These are phyloP conservation scores for Morone chrysops DNA, from an alignment of 2,113 vertebrate genomes.

Conservation along the genomic window DNA sequence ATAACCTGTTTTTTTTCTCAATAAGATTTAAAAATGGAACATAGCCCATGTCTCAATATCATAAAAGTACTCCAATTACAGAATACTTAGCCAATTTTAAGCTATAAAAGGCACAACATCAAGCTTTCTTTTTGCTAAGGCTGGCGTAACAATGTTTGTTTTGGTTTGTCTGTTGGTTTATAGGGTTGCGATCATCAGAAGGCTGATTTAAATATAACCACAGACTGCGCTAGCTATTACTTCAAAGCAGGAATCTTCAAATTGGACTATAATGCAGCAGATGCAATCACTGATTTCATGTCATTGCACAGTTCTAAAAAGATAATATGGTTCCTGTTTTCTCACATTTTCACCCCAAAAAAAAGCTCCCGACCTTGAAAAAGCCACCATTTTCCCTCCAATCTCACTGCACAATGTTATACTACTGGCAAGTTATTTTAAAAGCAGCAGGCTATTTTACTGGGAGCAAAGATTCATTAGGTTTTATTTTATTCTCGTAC, in stretches of 20 bases:
- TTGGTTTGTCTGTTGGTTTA: not conserved
- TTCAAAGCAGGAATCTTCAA: constrained; percentile 7
- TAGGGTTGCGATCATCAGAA: not conserved
- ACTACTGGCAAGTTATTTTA: not conserved
- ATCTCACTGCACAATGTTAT: not conserved
- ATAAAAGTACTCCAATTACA: not conserved
- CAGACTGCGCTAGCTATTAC: not conserved
- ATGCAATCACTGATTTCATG: not conserved
- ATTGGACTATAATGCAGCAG: no score
- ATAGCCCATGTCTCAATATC: not conserved
- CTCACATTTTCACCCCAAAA: not conserved
- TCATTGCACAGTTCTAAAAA: not conserved
- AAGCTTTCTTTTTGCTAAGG: not conserved
- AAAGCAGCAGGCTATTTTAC: not conserved
- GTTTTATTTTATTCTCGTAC: not conserved
- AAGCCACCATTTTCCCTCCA: not conserved
- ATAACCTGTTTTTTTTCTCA: no score
- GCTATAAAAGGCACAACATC: no score
- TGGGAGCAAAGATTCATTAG: not conserved
- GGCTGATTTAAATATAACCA: constrained; percentile 1
- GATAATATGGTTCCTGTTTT: not conserved
- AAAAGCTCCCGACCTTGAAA: not conserved
- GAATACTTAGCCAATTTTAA: not conserved
- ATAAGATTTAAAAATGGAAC: not conserved
- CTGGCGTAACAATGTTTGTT: not conserved